Evolutionary conservation across 2,797 vertebrate genomes (phyloP).

Genomic region (Thamnophis elegans): DNA sequence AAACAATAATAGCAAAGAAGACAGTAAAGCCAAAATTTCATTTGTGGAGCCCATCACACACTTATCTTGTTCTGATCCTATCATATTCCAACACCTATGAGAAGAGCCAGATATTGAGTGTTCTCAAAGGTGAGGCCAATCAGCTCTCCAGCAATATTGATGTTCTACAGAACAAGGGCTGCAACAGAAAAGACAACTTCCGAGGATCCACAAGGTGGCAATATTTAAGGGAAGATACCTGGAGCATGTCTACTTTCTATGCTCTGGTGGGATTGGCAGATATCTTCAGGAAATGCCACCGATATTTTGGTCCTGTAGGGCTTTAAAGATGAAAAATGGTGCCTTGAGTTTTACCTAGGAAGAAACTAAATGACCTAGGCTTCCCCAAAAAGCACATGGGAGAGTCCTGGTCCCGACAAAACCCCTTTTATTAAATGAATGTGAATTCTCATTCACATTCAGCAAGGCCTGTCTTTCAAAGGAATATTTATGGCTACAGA

Average conservation of each 20-base stretch:
- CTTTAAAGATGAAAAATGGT: not conserved
- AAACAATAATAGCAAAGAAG: not conserved
- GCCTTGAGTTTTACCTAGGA: not conserved
- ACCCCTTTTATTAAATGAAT: no score
- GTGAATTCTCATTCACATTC: no score
- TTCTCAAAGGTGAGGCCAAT: not conserved
- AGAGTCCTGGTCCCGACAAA: no score
- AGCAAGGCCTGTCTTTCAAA: no score
- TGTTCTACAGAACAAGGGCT: not conserved
- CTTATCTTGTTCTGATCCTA: not conserved
- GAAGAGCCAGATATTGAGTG: not conserved
- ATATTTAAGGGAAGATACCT: not conserved
- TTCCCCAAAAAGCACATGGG: no score
- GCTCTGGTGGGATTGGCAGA: not conserved
- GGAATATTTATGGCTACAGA: no score
- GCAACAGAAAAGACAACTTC: not conserved
- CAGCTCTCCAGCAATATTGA: not conserved
- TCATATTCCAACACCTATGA: not conserved
- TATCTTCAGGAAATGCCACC: not conserved
- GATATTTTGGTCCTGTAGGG: not conserved
- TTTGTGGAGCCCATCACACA: not conserved
- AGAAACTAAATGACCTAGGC: not conserved
- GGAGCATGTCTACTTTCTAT: not conserved
- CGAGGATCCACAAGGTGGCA: not conserved
- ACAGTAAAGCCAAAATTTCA: not conserved